Evolutionary conservation across 2,113 vertebrate species (phyloP), one percentile per base, ranked within the genome.

Genomic region (Argyrosomus japonicus): DNA sequence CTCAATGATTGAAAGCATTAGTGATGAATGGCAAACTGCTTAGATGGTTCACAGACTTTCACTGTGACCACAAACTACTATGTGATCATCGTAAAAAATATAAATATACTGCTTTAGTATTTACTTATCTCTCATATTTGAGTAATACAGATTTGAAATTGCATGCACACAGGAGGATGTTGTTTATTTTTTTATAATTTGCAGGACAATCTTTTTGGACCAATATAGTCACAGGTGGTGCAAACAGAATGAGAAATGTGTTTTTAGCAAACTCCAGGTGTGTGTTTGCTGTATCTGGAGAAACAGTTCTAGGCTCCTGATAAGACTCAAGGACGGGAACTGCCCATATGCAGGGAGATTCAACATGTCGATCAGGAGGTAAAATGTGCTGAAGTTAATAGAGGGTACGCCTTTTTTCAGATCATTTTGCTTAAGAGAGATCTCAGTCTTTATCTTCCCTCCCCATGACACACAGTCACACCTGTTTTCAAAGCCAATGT

Each of bases 1-100:
- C 87, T 89, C 83, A 51, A 21, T 93, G 93, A 95, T 94, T 94
- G 91, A 93, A 94, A 95, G 90, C 92, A 95, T 95, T 94, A 93
- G 91, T 84, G 86, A 88, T 91, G 89, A 95, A 94, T 92, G 87
- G 89, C 89, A 92, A 90, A 93, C 92, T 92, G 91, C 86, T 93
- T 90, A 92, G 88, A 83, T 73, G 82, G 84, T 90, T 89, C 82
- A 86, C 86, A 92, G 88, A 90, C 86, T 84, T 89, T 79, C 65
- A 77, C 90, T 87, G 81, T 83, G 79, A 81, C 60, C 82, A 68
- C 18, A 43, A 40, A 56, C 51, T 73, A 36, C 47, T 0, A 4
- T 32, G 56, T 29, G 68, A 81, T 88, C 68, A 43, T 48, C 8
- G 18, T 4, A 53, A 36, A 29, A 77, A 70, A 77, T 8, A 50